Evolutionary conservation across 1,140 invertebrate species (phyloP), one percentile per base, ranked within the genome.

Genomic region (Stegodyphus mimosarum): DNA sequence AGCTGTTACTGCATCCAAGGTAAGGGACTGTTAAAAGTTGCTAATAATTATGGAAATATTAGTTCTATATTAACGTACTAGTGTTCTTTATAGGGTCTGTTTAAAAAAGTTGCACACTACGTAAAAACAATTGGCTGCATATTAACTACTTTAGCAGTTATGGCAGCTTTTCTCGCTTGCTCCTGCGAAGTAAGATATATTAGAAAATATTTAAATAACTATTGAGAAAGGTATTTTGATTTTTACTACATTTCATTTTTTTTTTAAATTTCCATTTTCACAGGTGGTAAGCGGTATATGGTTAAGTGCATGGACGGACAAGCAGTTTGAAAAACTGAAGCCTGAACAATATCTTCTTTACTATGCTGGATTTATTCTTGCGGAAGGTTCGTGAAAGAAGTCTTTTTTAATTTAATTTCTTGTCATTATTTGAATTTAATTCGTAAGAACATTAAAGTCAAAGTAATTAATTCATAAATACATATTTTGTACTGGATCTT

Each of bases 231-330:
- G 33, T 15, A 60, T 10, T 15, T 10, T 60, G 15, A 60, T 60
- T 60, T 60, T 60, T 60, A 5, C 55, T 60, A 10, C 15, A 9
- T 60, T 10, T 60, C 5, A 60, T 60, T 60, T 10, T 2, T 10
- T 10, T 9, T 60, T 60, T 15, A 15, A 10, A 55, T 55, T 60
- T 60, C 5, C 55, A 10, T 60, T 60, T 60, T 1, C 9, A 60
- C 5, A 60, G 55, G 55, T 60, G 9, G 55, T 15, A 9, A 60
- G 55, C 15, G 55, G 77, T 63, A 60, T 91, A 60, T 92, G 91
- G 91, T 88, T 92, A 2, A 90, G 89, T 88, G 88, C 89, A 7
- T 92, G 91, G 91, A 91, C 63, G n/a, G 71, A 79, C 50, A 55
- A 11, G 48, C 7, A 67, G 10, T 18, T 60, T 60, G 55, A 60